These are phyloP conservation scores for Cotesia vestalis DNA, from an alignment of 1,140 invertebrate species.

Conservation along the genomic window DNA sequence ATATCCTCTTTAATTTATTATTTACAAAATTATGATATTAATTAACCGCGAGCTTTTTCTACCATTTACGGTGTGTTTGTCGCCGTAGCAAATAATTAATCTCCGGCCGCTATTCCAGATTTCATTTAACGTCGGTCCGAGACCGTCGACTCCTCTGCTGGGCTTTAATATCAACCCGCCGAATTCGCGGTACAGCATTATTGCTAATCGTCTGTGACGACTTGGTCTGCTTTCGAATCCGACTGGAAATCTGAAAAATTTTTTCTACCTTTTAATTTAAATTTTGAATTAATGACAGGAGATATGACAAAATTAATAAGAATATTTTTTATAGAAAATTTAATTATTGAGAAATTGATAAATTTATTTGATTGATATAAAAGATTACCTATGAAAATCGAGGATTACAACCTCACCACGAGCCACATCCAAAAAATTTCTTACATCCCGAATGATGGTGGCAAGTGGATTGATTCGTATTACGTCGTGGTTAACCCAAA, in stretches of 20 bases:
- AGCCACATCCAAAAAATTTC: constrained; percentile 70
- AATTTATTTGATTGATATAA: constrained; percentile 1
- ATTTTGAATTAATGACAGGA: too few species aligned
- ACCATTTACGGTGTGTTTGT: constrained; percentile 68
- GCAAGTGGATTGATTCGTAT: constrained; percentile 72
- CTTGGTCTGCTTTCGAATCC: constrained; percentile 69
- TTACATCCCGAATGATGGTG: constrained; percentile 71
- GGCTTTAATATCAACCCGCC: constrained; percentile 67
- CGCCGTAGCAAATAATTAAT: constrained; percentile 74
- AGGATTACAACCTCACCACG: constrained; percentile 75
- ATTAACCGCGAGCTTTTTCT: constrained; percentile 39
- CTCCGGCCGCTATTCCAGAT: constrained; percentile 71
- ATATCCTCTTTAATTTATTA: neutral
- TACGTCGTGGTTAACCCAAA: constrained; percentile 78
- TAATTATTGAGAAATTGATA: neutral
- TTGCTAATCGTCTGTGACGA: constrained; percentile 69
- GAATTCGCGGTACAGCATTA: constrained; percentile 71
- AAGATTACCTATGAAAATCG: constrained; percentile 69
- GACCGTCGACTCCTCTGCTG: constrained; percentile 58
- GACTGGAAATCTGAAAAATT: constrained; percentile 70
- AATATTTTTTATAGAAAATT: too few species aligned
- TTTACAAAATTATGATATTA: too few species aligned
- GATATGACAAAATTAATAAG: too few species aligned
- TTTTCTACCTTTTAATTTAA: neutral
- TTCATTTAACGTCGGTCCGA: constrained; percentile 71